Base-by-base conservation (phyloP, 2,797 vertebrate genomes). In the Microhierax caerulescens region DNA sequence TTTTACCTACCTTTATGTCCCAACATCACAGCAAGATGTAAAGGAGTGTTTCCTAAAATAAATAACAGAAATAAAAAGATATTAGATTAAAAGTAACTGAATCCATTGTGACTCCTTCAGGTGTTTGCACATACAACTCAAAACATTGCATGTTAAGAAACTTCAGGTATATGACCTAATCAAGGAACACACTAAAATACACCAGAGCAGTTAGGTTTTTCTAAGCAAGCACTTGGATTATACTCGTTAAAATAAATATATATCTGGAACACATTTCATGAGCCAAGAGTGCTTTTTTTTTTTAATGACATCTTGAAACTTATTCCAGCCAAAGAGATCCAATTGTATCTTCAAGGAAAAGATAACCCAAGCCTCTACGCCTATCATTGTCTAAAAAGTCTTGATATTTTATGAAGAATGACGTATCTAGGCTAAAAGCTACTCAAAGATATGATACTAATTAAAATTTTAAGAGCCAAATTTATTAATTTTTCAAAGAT, bases 11-110 rank as follows among this genome's bases (percentile, higher is more conserved):
- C 99, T 99, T 99, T 99, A 98, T 99, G 98, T 70, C 99, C 99
- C 99, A 99, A 98, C 99, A 99, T 99, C 96, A 99, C 99, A 97
- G 99, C 99, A 59, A 99, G 99, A 97, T 99, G 99, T 96, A 99
- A 98, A 67, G 99, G 99, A 93, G 99, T 99, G 97, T 99, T 99
- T 98, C 99, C 99, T 99, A 83, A 93, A 98, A 97, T 23, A 92
- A 96, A 85, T 36, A 95, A 90, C 1, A 87, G 61, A 95, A 93
- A 97, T 59, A 67, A 13, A 60, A 39, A 59, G 5, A 30, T 2
- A 64, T 84, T 59, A 88, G 93, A 91, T 89, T 90, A 41, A 32
- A 77, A 10, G 37, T 24, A 36, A 32, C 30, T 95, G 70, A 96
- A 96, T 7, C 30, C 41, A 88, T 1, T 54, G 50, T 32, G 79